Conservation (phyloP, 2,797 vertebrate species). For the Sphaeramia orbicularis region DNA sequence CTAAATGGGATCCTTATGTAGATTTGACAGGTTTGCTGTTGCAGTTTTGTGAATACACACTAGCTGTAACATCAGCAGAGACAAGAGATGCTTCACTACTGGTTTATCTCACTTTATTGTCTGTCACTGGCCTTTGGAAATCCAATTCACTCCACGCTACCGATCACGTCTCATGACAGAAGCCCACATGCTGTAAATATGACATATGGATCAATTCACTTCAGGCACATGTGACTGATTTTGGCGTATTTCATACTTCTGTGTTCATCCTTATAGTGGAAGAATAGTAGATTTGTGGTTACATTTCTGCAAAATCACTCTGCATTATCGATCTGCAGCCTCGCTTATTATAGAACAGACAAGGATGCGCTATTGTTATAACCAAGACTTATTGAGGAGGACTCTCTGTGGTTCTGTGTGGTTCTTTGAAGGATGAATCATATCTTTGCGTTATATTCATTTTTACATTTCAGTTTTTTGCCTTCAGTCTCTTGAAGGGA, state of each 20-base stretch:
- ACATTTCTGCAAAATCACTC: slow-evolving; percentile 52
- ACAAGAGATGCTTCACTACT: slow-evolving; percentile 13
- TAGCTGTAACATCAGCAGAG: slow-evolving; percentile 19
- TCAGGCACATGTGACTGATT: slow-evolving; percentile 47
- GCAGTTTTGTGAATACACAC: slow-evolving; percentile 34
- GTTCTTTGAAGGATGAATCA: slow-evolving; percentile 30
- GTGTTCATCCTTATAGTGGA: slow-evolving; percentile 10
- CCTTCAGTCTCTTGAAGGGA: slow-evolving; percentile 11
- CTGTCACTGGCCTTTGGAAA: slow-evolving; percentile 48
- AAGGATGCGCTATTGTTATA: slow-evolving; percentile 43
- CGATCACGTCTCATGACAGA: slow-evolving; percentile 37
- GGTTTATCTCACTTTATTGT: slow-evolving; percentile 23
- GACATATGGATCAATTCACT: slow-evolving; percentile 26
- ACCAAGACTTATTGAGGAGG: slow-evolving; percentile 29
- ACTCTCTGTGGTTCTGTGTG: slow-evolving; percentile 13
- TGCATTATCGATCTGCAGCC: slow-evolving; percentile 60
- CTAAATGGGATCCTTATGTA: slow-evolving; percentile 38
- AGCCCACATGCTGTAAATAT: slow-evolving; percentile 42
- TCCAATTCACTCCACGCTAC: slow-evolving; percentile 39
- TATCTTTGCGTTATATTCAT: slow-evolving; percentile 17
- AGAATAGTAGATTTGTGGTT: slow-evolving; percentile 41
- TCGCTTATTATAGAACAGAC: slow-evolving; percentile 53
- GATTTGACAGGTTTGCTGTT: slow-evolving; percentile 30
- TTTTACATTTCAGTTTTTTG: slow-evolving; percentile 1
- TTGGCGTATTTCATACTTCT: slow-evolving; percentile 37